Evolutionary conservation across 2,113 vertebrate species (phyloP).

Genomic region (Eonycteris spelaea): DNA sequence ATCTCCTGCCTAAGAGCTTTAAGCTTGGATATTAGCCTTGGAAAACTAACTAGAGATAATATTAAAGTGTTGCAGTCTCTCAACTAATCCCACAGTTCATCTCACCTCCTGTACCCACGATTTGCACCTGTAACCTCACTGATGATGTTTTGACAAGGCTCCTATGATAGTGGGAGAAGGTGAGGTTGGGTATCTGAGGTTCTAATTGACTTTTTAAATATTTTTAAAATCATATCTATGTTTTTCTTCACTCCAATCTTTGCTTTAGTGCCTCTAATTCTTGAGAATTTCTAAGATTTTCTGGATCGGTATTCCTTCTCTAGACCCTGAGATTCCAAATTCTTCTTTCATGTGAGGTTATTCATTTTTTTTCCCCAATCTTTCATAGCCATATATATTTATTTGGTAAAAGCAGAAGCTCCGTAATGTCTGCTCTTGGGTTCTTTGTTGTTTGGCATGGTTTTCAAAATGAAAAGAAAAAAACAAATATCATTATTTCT

Average conservation of each 20-base stretch:
- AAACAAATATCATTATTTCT: neutral
- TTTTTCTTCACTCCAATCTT: neutral
- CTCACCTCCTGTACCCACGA: fast-evolving
- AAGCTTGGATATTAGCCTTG: neutral
- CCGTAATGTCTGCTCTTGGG: neutral
- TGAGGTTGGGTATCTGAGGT: neutral
- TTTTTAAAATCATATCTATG: neutral
- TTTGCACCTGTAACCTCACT: neutral
- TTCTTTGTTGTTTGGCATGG: neutral
- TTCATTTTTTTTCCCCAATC: neutral
- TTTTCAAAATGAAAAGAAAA: neutral
- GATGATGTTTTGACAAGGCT: neutral
- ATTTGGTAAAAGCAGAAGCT: neutral
- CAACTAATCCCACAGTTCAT: neutral
- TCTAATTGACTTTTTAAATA: neutral
- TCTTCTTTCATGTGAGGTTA: neutral
- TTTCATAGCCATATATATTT: neutral
- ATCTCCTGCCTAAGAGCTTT: neutral
- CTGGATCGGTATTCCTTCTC: neutral
- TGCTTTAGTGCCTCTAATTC: neutral
- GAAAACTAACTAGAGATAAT: neutral
- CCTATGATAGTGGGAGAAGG: neutral
- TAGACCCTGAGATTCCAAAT: neutral
- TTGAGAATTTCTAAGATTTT: neutral
- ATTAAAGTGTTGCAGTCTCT: fast-evolving